A percentile compares a stretch with the other conserved stretches of the same genome.
These are phyloP conservation scores for Mohoua ochrocephala DNA, from an alignment of 2,113 vertebrate species.

Conservation along the genomic window DNA sequence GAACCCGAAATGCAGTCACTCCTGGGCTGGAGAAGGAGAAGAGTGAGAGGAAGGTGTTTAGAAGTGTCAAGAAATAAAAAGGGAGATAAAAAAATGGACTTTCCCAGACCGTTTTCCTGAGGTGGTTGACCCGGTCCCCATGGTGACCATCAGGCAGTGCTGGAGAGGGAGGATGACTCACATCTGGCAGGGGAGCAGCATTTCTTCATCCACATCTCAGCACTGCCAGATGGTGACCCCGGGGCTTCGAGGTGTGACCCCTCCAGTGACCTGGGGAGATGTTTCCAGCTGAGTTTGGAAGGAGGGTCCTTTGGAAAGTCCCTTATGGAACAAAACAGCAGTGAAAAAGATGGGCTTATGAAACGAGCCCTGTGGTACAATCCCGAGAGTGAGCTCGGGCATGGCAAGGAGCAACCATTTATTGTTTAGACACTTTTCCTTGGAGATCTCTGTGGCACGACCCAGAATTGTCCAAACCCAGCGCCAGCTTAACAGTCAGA, in stretches of 20 bases:
- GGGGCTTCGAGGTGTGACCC: fast-evolving
- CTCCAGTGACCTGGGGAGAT: background rate
- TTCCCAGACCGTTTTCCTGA: background rate
- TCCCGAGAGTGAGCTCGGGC: background rate
- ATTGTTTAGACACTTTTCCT: background rate
- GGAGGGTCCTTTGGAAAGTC: background rate
- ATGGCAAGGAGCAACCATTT: background rate
- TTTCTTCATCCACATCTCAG: background rate
- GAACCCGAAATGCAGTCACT: background rate
- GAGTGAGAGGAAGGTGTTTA: background rate
- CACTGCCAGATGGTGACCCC: background rate
- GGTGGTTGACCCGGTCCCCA: background rate
- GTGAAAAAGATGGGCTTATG: fast-evolving
- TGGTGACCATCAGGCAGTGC: background rate
- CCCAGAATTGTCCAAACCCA: background rate
- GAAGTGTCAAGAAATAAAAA: background rate
- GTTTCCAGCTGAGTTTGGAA: background rate
- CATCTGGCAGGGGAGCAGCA: background rate
- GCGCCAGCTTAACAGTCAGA: background rate
- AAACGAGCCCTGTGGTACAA: background rate
- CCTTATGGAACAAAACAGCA: background rate
- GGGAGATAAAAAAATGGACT: background rate
- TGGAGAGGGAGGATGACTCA: background rate
- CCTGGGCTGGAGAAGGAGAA: background rate
- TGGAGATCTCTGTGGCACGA: background rate